Base-by-base conservation (phyloP, 2,113 vertebrate species). In the Pelecanus crispus region DNA sequence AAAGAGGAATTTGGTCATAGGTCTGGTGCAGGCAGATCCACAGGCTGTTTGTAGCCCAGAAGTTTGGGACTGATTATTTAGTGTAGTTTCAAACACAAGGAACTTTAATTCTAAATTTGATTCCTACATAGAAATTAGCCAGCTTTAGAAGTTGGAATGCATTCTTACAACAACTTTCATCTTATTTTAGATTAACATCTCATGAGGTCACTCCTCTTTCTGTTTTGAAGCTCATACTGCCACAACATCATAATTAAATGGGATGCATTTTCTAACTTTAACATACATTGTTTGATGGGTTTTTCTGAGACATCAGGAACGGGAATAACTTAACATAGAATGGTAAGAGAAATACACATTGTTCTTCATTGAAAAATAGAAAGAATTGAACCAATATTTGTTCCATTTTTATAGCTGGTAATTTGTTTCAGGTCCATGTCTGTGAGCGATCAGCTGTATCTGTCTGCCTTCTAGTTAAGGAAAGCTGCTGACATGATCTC, bases 171-270 rank as follows among this genome's bases (percentile, higher is more conserved):
- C 77, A 96, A 89, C 36, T 92, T 94, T 91, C 31, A 87, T 97
- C 86, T 97, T 94, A 84, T 91, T 96, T 97, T 95, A 95, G 94
- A 85, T 15, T 5, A 53, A 34, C 66, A 82, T 91, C 89, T 95
- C 49, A 42, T 68, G 55, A 95, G 92, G 89, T 90, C 26, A 21
- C 62, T 82, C 49, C 56, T 75, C 49, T 84, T 94, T 94, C 86
- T 94, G 88, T 95, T 94, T 81, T 85, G 78, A 94, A 90, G 89
- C 74, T 92, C 29, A 16, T 63, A 28, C 62, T 88, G 67, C 78
- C 2, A 2, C 88, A 94, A 95, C 96, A 91, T 92, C 66, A 52
- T 96, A 95, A 96, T 97, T 96, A 96, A 97, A 86, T 94, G 91
- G 92, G 86, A 95, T 91, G 84, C 58, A 12, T 72, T 94, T 96